phyloP scores from a whole-genome alignment of 2,888 invertebrate species.

The Yponomeuta sedellus region DNA sequence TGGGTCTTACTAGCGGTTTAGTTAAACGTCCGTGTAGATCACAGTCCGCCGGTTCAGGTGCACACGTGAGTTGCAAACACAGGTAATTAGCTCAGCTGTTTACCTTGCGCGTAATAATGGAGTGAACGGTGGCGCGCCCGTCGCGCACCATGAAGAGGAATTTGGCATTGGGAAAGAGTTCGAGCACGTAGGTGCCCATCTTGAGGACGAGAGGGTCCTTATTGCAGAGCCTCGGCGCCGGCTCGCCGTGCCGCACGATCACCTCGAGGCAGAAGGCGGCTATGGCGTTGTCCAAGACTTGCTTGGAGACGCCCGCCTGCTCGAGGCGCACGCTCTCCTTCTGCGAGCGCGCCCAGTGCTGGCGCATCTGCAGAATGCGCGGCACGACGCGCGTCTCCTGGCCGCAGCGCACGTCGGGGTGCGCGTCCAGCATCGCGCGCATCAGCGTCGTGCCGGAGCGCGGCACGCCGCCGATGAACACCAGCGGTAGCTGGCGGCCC shows the following conservation, averaged over 20 bases:
- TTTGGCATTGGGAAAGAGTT: slow-evolving; percentile 97
- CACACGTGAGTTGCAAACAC: too few relatives aligned
- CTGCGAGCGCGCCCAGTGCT: slow-evolving; percentile 96
- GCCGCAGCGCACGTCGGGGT: slow-evolving; percentile 97
- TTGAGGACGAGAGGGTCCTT: slow-evolving; percentile 99
- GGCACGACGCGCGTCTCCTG: slow-evolving; percentile 98
- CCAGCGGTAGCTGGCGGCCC: slow-evolving; percentile 93
- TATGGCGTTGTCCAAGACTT: slow-evolving; percentile 95
- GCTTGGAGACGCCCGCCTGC: slow-evolving; percentile 95
- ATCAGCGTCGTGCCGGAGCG: slow-evolving; percentile 98
- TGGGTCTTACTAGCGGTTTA: too few relatives aligned
- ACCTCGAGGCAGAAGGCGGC: slow-evolving; percentile 98
- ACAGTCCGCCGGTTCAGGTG: too few relatives aligned
- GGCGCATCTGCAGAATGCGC: slow-evolving; percentile 94
- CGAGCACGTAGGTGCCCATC: slow-evolving; percentile 93
- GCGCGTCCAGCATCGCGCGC: slow-evolving; percentile 98
- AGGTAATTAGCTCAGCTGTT: too few relatives aligned
- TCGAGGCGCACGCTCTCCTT: slow-evolving; percentile 92
- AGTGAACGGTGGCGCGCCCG: slow-evolving; percentile 98
- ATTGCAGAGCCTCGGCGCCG: slow-evolving; percentile 96
- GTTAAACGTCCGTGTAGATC: too few relatives aligned
- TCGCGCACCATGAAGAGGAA: slow-evolving; percentile 99
- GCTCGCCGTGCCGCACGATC: slow-evolving; percentile 96
- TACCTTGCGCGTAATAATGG: slow-evolving; percentile 96
- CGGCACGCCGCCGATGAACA: slow-evolving; percentile 98